Conservation (phyloP, 2,888 invertebrate species). For the Polydrusus tereticollis region DNA sequence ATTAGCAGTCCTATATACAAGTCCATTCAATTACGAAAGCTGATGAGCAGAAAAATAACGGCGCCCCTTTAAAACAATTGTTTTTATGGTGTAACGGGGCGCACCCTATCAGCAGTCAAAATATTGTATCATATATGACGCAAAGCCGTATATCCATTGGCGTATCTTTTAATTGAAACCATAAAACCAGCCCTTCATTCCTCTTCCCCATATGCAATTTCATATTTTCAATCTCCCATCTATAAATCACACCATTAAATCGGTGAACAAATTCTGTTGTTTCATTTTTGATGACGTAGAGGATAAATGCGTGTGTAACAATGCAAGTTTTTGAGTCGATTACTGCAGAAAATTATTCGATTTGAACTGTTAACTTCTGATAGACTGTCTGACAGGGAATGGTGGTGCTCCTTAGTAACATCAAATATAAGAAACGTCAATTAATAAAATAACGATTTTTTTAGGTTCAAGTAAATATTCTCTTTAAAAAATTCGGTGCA, state of each 20-base stretch:
- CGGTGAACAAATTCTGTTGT: slow-evolving; percentile 48
- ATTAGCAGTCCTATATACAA: slow-evolving; percentile 4
- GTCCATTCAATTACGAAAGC: slow-evolving; percentile 16
- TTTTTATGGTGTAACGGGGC: slow-evolving; percentile 56
- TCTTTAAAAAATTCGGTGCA: no score
- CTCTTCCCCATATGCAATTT: slow-evolving; percentile 54
- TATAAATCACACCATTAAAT: slow-evolving; percentile 58
- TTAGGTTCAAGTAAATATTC: no score
- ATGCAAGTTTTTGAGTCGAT: slow-evolving; percentile 43
- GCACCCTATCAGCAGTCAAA: slow-evolving; percentile 60
- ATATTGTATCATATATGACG: slow-evolving; percentile 57
- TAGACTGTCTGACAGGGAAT: no score
- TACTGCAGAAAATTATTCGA: slow-evolving; percentile 37
- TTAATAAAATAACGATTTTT: no score
- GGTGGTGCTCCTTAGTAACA: no score
- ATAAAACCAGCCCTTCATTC: slow-evolving; percentile 58
- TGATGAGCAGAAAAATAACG: slow-evolving; percentile 36
- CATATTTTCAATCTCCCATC: slow-evolving; percentile 56
- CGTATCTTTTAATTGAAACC: slow-evolving; percentile 63
- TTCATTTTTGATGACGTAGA: slow-evolving; percentile 46
- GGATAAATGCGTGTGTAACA: slow-evolving; percentile 38
- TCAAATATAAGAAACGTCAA: no score
- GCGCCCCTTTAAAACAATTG: slow-evolving; percentile 42
- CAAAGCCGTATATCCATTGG: slow-evolving; percentile 58
- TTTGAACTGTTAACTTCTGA: neutral